Percentiles rank a stretch among this genome's conserved stretches.
These are phyloP conservation scores for Macrochelys suwanniensis DNA, from an alignment of 2,797 vertebrate genomes.

Conservation along the genomic window DNA sequence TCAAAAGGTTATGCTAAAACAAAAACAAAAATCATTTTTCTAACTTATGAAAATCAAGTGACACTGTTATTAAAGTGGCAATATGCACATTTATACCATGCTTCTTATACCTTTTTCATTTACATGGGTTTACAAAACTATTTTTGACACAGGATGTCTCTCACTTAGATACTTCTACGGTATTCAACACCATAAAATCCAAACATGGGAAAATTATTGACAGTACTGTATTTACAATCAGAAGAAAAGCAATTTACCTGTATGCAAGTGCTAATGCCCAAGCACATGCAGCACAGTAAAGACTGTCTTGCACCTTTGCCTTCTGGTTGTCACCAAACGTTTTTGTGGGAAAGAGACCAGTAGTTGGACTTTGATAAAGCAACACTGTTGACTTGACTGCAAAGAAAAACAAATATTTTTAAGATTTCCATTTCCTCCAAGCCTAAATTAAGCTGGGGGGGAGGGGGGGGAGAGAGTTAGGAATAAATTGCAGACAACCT, in stretches of 20 bases:
- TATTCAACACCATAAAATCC: rapidly evolving
- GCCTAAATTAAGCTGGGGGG: not conserved
- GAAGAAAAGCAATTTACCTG: constrained; percentile 82
- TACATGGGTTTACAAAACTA: not conserved
- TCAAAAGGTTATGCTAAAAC: not conserved
- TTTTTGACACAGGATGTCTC: not conserved
- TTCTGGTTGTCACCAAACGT: constrained; percentile 87
- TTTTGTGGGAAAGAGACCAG: constrained; percentile 93
- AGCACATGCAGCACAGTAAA: constrained; percentile 93
- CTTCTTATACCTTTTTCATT: not conserved
- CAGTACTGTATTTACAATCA: not conserved
- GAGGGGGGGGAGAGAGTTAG: not conserved
- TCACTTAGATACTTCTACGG: not conserved
- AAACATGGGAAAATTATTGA: rapidly evolving
- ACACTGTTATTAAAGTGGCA: not conserved
- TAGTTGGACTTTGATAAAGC: constrained; percentile 93
- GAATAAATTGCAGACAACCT: not conserved
- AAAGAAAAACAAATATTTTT: not conserved
- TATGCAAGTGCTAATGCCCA: constrained; percentile 95
- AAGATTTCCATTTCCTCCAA: not conserved
- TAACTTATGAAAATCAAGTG: not conserved
- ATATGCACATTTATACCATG: not conserved
- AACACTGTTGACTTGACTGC: constrained; percentile 93
- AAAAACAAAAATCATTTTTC: not conserved
- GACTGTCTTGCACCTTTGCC: constrained; percentile 93